Base-by-base conservation (phyloP, 2,797 vertebrate genomes). In the Enteromius anoplus region DNA sequence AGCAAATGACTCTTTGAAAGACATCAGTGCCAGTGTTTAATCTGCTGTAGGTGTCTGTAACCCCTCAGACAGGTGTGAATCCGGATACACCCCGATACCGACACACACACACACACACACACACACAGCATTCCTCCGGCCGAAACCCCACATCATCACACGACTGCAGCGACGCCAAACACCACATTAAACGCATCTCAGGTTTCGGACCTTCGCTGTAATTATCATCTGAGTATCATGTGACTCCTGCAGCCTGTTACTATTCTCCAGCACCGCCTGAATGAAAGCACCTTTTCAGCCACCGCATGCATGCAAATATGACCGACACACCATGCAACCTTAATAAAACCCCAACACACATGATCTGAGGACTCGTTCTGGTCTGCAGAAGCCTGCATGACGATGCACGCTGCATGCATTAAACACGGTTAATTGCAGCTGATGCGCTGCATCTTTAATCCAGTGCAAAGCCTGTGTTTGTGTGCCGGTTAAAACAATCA, bases 381-480 rank as follows among this genome's bases (percentile, higher is more conserved):
- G 32, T 66, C 32, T 66, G 64, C 8, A 66, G 32, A 21, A 66
- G 32, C 64, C 4, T 37, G 32, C 9, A 37, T 37, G 40, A 45
- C 2, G 23, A 26, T 0, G 55, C 55, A 60, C n/a, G 12, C 55
- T 60, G n/a, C 4, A n/a, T 42, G 37, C 69, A 32, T 72, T 26
- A 29, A 71, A 71, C 23, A 2, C 14, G 0, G 45, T 72, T 51
- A 72, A 51, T 21, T 21, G 70, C 70, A 72, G 70, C 32, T 12
- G 47, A 51, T 19, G 65, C 83, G 3, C 60, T 37, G 70, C 7
- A 3, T 87, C 84, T 86, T 85, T 84, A 80, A 86, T 83, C 82
- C 81, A 73, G 69, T 45, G 78, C 72, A 75, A 72, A 87, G 87
- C 34, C 80, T 80, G 84, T 82, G 68, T 84, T 64, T 89, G 12